phyloP scores from a whole-genome alignment of 2,113 vertebrate species.

The Synodontis membranacea region DNA sequence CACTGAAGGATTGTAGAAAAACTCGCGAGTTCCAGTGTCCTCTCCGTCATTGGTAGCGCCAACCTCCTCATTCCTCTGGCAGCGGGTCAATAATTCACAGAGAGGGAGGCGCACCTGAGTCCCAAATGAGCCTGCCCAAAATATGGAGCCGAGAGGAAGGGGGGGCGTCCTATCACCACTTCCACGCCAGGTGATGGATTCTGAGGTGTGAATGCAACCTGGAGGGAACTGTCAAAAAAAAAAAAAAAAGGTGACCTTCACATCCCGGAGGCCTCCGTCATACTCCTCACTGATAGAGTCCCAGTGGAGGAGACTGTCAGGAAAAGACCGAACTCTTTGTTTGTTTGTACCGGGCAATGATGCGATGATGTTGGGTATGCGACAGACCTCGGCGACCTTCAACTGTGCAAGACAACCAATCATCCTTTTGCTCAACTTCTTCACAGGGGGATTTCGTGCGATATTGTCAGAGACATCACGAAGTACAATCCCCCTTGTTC shows the following conservation, averaged over 20 bases:
- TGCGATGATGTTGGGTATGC: slow-evolving; percentile 53
- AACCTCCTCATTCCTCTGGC: slow-evolving; percentile 69
- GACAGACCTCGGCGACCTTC: slow-evolving; percentile 68
- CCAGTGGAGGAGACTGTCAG: slow-evolving; percentile 45
- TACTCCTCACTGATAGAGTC: slow-evolving; percentile 60
- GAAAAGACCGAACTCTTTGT: slow-evolving; percentile 54
- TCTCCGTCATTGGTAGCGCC: slow-evolving; percentile 68
- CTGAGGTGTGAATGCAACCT: slow-evolving; percentile 68
- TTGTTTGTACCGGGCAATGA: slow-evolving; percentile 54
- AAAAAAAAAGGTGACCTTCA: slow-evolving; percentile 69
- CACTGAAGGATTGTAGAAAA: slow-evolving; percentile 28
- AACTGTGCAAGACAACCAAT: slow-evolving; percentile 33
- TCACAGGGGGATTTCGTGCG: slow-evolving; percentile 51
- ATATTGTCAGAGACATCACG: slow-evolving; percentile 48
- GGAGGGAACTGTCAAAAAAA: slow-evolving; percentile 60
- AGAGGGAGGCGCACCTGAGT: slow-evolving; percentile 70
- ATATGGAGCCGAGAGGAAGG: slow-evolving; percentile 51
- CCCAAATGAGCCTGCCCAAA: slow-evolving; percentile 69
- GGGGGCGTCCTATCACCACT: slow-evolving; percentile 59
- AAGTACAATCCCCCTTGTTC: slow-evolving; percentile 36
- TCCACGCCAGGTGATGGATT: slow-evolving; percentile 76
- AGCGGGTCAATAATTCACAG: slow-evolving; percentile 77
- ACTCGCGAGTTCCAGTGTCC: slow-evolving; percentile 57
- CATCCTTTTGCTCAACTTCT: slow-evolving; percentile 39
- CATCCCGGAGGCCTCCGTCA: slow-evolving; percentile 57